Evolutionary conservation across 2,888 invertebrate genomes (phyloP).

Genomic region (Troides aeacus): DNA sequence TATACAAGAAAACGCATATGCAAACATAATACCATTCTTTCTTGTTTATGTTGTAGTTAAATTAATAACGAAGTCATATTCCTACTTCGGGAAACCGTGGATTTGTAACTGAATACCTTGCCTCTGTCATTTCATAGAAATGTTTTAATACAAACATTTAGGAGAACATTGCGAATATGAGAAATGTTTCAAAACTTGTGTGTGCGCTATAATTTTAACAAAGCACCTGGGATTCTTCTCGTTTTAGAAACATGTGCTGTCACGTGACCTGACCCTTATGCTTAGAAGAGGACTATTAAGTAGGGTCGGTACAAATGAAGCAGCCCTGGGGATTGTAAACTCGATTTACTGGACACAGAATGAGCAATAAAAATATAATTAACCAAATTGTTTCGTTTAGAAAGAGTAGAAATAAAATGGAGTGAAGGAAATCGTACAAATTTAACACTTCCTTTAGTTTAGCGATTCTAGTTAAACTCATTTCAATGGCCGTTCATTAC

Average conservation of each 20-base stretch:
- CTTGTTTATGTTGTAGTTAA: no score
- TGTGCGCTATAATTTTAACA: constrained; percentile 61
- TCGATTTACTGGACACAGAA: constrained; percentile 74
- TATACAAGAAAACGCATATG: no score
- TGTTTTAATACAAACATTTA: background rate
- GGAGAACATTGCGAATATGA: background rate
- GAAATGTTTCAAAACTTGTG: background rate
- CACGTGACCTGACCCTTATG: constrained; percentile 44
- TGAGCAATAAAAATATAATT: constrained; percentile 77
- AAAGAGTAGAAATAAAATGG: constrained; percentile 56
- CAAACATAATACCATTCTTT: no score
- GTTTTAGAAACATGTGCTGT: constrained; percentile 57
- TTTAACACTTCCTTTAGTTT: constrained; percentile 50
- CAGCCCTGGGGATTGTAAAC: constrained; percentile 64
- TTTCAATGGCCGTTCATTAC: constrained; percentile 38
- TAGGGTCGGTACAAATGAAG: constrained; percentile 68
- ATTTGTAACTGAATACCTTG: no score
- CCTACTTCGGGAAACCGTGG: no score
- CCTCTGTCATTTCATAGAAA: no score
- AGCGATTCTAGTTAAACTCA: constrained; percentile 52
- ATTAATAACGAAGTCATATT: no score
- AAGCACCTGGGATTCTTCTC: constrained; percentile 58
- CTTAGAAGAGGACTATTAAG: constrained; percentile 68
- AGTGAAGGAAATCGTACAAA: constrained; percentile 54
- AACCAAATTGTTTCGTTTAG: constrained; percentile 60